Evolutionary conservation across 1,140 invertebrate genomes (phyloP).

Genomic region (Bactericera cockerelli): DNA sequence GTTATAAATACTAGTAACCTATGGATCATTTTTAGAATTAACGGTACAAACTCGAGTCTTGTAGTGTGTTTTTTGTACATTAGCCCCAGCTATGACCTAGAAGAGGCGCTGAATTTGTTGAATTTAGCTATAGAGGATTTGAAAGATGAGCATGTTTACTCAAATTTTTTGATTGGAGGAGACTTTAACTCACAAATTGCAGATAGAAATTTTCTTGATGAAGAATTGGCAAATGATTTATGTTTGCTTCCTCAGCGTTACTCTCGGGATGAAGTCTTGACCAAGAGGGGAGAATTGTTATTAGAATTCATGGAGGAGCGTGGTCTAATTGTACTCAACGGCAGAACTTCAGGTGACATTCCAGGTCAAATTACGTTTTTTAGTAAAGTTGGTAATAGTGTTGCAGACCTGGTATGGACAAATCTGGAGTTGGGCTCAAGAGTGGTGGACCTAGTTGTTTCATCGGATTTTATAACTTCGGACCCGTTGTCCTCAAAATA

Average conservation of each 20-base stretch:
- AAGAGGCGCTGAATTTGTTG: not conserved
- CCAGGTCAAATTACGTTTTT: conserved; percentile 12
- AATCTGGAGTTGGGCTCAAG: not conserved
- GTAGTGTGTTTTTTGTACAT: not conserved
- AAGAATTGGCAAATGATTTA: not conserved
- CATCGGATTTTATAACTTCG: not conserved
- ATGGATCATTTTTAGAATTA: not conserved
- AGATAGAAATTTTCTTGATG: conserved; percentile 9
- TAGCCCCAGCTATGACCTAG: not conserved
- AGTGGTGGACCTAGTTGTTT: not conserved
- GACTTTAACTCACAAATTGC: conserved; percentile 12
- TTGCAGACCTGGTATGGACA: conserved; percentile 10
- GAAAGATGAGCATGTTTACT: too few relatives aligned
- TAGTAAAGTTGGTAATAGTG: not conserved
- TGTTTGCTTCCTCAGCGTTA: conserved; percentile 3
- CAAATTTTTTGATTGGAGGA: conserved; percentile 2
- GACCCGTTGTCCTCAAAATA: not conserved
- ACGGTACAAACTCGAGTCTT: not conserved
- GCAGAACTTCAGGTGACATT: conserved; percentile 1
- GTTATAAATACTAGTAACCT: not conserved
- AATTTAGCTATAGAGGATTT: not conserved
- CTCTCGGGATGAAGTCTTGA: conserved; percentile 7
- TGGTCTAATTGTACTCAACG: conserved; percentile 8
- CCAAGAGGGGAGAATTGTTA: not conserved
- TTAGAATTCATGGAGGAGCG: conserved; percentile 6